A percentile compares a stretch with the other conserved stretches of the same genome.
phyloP scores from a whole-genome alignment of 2,888 invertebrate species.

The Brachynemurus nebulosus region DNA sequence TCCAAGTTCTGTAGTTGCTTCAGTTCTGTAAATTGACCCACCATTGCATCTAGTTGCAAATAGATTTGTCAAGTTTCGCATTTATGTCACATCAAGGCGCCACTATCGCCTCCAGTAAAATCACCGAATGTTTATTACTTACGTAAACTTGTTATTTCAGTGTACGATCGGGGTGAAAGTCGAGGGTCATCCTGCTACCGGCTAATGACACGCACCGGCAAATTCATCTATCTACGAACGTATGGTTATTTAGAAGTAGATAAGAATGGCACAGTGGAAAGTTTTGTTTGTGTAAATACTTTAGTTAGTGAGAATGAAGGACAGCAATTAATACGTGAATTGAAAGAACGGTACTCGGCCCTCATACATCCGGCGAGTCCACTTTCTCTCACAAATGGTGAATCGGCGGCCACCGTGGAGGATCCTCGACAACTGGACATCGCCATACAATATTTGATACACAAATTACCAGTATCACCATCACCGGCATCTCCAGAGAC shows the following conservation, averaged over 20 bases:
- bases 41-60: too few species aligned
- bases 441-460: constrained; percentile 56
- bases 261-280: constrained; percentile 62
- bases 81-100: too few species aligned
- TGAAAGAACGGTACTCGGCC: constrained; percentile 67
- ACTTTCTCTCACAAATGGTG: constrained; percentile 13
- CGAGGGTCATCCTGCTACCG: constrained; percentile 80
- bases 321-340: constrained; percentile 52
- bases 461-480: constrained; percentile 33
- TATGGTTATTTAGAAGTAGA: constrained; percentile 76
- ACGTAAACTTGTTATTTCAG: constrained; percentile 29
- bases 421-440: constrained; percentile 56
- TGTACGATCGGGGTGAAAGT: constrained; percentile 74
- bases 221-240: constrained; percentile 72
- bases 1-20: too few species aligned
- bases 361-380: constrained; percentile 28
- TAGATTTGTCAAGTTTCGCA: too few species aligned
- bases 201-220: constrained; percentile 65
- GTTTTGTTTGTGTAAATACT: constrained; percentile 78
- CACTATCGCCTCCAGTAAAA: too few species aligned
- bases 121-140: too few species aligned
- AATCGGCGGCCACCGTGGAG: constrained; percentile 40
- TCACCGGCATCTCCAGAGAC: constrained; percentile 25
- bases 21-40: too few species aligned
- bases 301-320: constrained; percentile 63